A percentile compares a stretch with the other conserved stretches of the same genome.
phyloP scores from a whole-genome alignment of 2,888 invertebrate genomes.

The Meta bourneti region DNA sequence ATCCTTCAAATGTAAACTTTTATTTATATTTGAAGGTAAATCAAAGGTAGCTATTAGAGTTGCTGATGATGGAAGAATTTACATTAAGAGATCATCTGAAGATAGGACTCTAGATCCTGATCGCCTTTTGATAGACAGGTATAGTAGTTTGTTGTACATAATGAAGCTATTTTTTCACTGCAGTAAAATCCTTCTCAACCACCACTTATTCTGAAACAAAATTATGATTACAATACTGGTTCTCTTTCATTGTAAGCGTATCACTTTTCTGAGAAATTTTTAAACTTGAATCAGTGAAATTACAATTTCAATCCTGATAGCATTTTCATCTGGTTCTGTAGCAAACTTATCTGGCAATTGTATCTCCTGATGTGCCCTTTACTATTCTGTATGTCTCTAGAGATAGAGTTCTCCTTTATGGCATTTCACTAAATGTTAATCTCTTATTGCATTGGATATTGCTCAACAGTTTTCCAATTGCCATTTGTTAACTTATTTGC shows the following conservation, averaged over 20 bases:
- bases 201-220: not conserved
- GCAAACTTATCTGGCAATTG: too few species aligned
- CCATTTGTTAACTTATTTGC: too few species aligned
- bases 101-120: conserved; percentile 93
- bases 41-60: conserved; percentile 74
- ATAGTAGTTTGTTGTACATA: conserved; percentile 53
- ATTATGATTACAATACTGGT: not conserved
- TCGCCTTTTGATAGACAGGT: conserved; percentile 92
- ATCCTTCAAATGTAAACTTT: not conserved
- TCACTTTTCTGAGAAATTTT: not conserved
- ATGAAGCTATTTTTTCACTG: not conserved
- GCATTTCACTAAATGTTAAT: too few species aligned
- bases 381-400: too few species aligned
- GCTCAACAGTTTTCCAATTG: too few species aligned
- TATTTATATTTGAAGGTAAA: conserved; percentile 50
- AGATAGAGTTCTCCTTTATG: too few species aligned
- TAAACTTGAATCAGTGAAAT: not conserved
- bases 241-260: not conserved
- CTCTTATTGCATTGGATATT: too few species aligned
- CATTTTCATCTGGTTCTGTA: too few species aligned
- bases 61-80: conserved; percentile 73
- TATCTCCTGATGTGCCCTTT: too few species aligned
- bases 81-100: conserved; percentile 80
- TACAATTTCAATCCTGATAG: too few species aligned
- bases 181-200: not conserved